A percentile compares a stretch with the other conserved stretches of the same genome.
These are phyloP conservation scores for Bradysia coprophila DNA, from an alignment of 1,140 invertebrate genomes.

Conservation along the genomic window DNA sequence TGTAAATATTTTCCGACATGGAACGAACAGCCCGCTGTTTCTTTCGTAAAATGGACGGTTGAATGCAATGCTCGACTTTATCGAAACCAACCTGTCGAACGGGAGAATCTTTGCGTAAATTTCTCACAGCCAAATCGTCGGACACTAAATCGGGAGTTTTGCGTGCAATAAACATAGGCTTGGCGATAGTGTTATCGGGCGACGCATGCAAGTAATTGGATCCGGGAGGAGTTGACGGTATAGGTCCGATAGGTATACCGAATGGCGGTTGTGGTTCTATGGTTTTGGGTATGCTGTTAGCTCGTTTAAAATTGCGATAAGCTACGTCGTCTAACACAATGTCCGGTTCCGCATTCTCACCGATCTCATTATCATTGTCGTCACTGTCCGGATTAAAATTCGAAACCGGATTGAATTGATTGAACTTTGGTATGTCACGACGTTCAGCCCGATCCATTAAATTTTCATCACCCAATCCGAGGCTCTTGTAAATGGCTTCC, in stretches of 20 bases:
- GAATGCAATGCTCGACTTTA: slow-evolving; percentile 8
- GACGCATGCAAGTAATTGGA: slow-evolving; percentile 67
- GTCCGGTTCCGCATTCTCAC: slow-evolving; percentile 70
- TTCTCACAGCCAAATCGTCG: slow-evolving; percentile 73
- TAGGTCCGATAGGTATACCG: slow-evolving; percentile 68
- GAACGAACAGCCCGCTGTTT: slow-evolving; percentile 62
- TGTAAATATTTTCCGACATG: slow-evolving; percentile 60
- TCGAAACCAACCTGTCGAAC: not conserved
- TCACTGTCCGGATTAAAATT: slow-evolving; percentile 21
- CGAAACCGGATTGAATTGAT: slow-evolving; percentile 19
- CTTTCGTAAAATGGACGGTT: slow-evolving; percentile 21
- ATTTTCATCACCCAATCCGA: slow-evolving; percentile 64
- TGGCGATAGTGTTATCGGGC: slow-evolving; percentile 25
- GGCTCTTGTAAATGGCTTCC: slow-evolving; percentile 74
- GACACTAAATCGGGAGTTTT: slow-evolving; percentile 62
- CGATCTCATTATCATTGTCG: slow-evolving; percentile 26
- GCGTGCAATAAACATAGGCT: slow-evolving; percentile 21
- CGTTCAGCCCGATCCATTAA: slow-evolving; percentile 56
- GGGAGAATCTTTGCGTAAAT: slow-evolving; percentile 54
- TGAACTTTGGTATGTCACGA: slow-evolving; percentile 35
- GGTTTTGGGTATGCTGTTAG: slow-evolving; percentile 49
- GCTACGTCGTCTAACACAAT: slow-evolving; percentile 66
- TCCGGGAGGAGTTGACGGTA: slow-evolving; percentile 44
- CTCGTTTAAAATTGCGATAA: slow-evolving; percentile 56
- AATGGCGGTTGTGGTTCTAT: slow-evolving; percentile 71